Base-by-base conservation (phyloP, 2,113 vertebrate species). In the Leptobrachium leishanense region DNA sequence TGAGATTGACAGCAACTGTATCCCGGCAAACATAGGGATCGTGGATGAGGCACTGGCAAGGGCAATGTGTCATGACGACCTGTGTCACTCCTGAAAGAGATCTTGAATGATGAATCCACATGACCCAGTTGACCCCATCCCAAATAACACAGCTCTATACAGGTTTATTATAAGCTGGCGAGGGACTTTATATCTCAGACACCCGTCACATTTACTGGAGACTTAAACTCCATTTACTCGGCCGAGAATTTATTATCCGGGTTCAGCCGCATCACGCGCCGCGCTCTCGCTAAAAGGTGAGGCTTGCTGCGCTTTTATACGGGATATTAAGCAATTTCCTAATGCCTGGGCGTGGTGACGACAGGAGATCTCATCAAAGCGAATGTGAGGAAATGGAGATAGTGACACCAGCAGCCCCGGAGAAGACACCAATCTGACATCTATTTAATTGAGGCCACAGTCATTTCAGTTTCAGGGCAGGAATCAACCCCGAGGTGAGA, bases 391-490 rank as follows among this genome's bases (percentile, higher is more conserved):
- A 69, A 13, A 59, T 62, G 3, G 20, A 72, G 57, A 64, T 42
- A 65, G 55, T 72, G 68, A 79, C 68, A 79, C 69, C 5, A 62
- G 11, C 31, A 13, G 59, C 62, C 8, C 59, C 6, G 43, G 44
- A 41, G 20, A 64, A 54, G 43, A 3, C 69, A 20, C 69, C 68
- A 46, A 15, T 2, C 44, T 79, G 77, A 79, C 77, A 79, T 72
- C 43, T 65, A 41, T 79, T 55, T 79, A 79, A 79, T 79, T 79
- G 77, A 79, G 77, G 77, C 44, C 77, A 79, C 43, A 79, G 69
- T 72, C 41, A 79, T 79, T 43, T 79, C 59, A 53, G 31, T 4
- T 43, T 13, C 43, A 72, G 77, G 77, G 77, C 68, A 79, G 69
- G 40, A 7, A 2, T 2, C 43, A 1, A 68, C 68, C 53, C 20